Base-by-base conservation (phyloP, 2,113 vertebrate genomes). In the Pimephales promelas region DNA sequence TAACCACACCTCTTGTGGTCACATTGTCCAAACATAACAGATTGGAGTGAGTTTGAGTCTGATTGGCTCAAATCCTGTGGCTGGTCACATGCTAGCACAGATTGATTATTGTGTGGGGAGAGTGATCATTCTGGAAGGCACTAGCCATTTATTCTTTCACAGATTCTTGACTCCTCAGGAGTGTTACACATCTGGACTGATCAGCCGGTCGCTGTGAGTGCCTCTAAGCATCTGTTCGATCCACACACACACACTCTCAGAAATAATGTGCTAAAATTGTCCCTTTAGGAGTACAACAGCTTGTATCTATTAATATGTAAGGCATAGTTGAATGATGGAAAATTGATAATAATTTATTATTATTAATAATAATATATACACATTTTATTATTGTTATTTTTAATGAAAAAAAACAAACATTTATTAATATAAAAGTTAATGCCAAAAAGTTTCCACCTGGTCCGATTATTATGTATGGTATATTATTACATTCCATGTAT, bases 31-130 rank as follows among this genome's bases (percentile, higher is more conserved):
- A 78, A 88, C 47, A 47, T 82, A 79, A 87, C 47, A 3, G 34
- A 86, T 54, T 20, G 52, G 52, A 54, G 18, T 31, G 59, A 28
- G n/a, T 10, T 61, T 61, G 43, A 22, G 43, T 66, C 18, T 40
- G 11, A 36, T 34, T 79, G 84, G 47, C 79, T 45, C 61, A 0
- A 26, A 54, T 74, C 70, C 78, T 10, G 20, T 24, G 49, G 87
- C 80, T 16, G 3, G 13, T 87, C 81, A 83, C 86, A 83, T 85
- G 84, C 72, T 52, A 20, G 40, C 56, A 26, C 74, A 84, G 84
- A 86, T 84, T 81, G 72, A 71, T 72, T 66, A 72, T n/a, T 77
- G 31, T 79, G 62, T 31, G 34, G 45, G 75, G 34, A 81, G 20
- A 49, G n/a, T 13, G 22, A 71, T 83, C 61, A 26, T 40, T 28